Base-by-base conservation (phyloP, 2,888 invertebrate genomes). In the Eristalis arbustorum region DNA sequence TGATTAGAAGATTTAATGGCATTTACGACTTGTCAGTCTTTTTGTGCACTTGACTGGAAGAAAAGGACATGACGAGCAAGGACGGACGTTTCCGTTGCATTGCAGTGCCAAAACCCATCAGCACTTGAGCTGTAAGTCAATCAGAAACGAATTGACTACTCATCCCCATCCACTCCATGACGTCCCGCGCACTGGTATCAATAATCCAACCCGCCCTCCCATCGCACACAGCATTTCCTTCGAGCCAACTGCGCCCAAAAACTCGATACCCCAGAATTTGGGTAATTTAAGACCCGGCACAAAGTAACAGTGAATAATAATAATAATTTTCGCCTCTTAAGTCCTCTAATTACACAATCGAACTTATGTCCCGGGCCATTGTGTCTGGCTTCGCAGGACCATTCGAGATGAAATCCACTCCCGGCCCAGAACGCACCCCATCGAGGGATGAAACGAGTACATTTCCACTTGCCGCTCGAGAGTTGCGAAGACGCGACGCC, bases 301-400 rank as follows among this genome's bases (percentile, higher is more conserved):
- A 77, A 85, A 64, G 73, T 85, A 85, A 77, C 81, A 85, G 84
- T 77, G 84, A 85, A 77, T 69, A 77, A 69, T 84, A 71, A 85
- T 85, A 85, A 85, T 85, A 81, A 85, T 85, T 85, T 85, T 85
- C 84, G 81, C 84, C 84, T 81, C 84, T 76, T 73, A 85, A 85
- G 76, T 81, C 76, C 84, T 81, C 81, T 85, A 85, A 85, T 85
- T 85, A 85, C 84, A 77, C 84, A 81, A 85, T 85, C 84, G 81
- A 81, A 85, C 81, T 81, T 81, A 81, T 81, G 84, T 84, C 84
- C 84, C 62, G 31, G 34, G 67, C 69, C 64, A 80, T 69, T 83
- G 72, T 40, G 64, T 74, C 74, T 80, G 75, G 56, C 49, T 66
- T 37, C 25, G 25, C 61, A 56, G 49, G 28, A 42, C 34, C 61